phyloP scores from a whole-genome alignment of 2,113 vertebrate species.

The Chaenocephalus aceratus region DNA sequence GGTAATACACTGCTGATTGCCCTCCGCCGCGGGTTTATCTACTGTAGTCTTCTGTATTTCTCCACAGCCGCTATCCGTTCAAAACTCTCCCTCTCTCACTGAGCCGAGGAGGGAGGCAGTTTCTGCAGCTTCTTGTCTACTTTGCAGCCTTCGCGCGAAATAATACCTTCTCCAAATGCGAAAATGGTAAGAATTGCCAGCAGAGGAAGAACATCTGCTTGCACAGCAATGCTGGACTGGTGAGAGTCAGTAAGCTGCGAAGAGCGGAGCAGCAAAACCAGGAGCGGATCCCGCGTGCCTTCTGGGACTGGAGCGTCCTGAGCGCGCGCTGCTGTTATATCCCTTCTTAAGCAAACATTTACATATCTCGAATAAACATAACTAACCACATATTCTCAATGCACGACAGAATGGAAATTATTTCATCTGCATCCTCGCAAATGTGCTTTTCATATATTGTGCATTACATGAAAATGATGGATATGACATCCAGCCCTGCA shows the following conservation, averaged over 20 bases:
- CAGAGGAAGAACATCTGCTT: slow-evolving; percentile 82
- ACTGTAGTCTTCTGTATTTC: slow-evolving; percentile 32
- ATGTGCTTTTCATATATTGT: slow-evolving; percentile 52
- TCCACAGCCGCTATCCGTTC: slow-evolving; percentile 46
- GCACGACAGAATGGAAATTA: slow-evolving; percentile 37
- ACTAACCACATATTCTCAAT: slow-evolving; percentile 41
- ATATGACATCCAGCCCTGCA: slow-evolving; percentile 62
- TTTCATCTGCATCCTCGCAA: slow-evolving; percentile 31
- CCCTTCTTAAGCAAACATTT: slow-evolving; percentile 45
- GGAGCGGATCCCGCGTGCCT: slow-evolving; percentile 71
- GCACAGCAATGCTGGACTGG: slow-evolving; percentile 83
- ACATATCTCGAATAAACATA: slow-evolving; percentile 59
- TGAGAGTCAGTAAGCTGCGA: slow-evolving; percentile 65
- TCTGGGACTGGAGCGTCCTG: slow-evolving; percentile 72
- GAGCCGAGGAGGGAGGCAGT: slow-evolving; percentile 42
- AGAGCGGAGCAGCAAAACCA: slow-evolving; percentile 81
- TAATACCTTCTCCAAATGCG: slow-evolving; percentile 64
- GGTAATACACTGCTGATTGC: slow-evolving; percentile 73
- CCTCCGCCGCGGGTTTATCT: slow-evolving; percentile 23
- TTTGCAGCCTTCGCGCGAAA: slow-evolving; percentile 62
- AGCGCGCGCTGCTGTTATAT: slow-evolving; percentile 32
- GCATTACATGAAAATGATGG: slow-evolving; percentile 73
- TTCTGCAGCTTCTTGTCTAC: slow-evolving; percentile 52
- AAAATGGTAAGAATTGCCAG: slow-evolving; percentile 67
- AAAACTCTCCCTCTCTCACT: slow-evolving; percentile 46